Base-by-base conservation (phyloP, 2,888 invertebrate species). In the Tuberolachnus salignus region DNA sequence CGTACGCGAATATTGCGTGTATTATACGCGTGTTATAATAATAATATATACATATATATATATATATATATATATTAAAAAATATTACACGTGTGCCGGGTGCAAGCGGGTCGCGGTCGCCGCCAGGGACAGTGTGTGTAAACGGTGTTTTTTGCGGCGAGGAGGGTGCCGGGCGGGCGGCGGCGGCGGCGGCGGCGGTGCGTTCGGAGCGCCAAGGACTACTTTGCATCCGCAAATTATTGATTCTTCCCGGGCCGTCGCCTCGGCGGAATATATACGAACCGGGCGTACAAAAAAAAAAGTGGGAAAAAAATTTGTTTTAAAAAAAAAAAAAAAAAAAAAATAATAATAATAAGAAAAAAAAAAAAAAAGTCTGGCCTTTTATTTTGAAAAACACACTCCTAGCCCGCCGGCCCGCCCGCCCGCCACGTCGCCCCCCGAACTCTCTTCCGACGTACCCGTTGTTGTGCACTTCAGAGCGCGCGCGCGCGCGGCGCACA, bases 161-260 rank as follows among this genome's bases (percentile, higher is more conserved):
- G n/a, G n/a, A n/a, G n/a, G n/a, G 53, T 53, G 63, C 51, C 34
- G 34, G 3, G 34, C n/a, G 16, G 9, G 46, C 51, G n/a, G 4
- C 51, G 51, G 51, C 51, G 51, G n/a, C 51, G 51, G 51, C 51
- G 51, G 51, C n/a, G n/a, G 51, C 51, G n/a, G 53, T n/a, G 34
- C 14, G 55, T 23, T 19, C 23, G 16, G 4, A 51, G 44, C 14
- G 11, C 21, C 59, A 23, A 55, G 67, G 75, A 75, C 78, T 78
- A 69, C 69, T 78, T 78, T 78, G 78, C 78, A 69, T 78, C 78
- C 78, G 69, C 69, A 69, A 78, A 78, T 78, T 78, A 78, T 78
- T 78, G 78, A 78, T 78, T 78, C 78, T 78, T 78, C 67, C 78
- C 51, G 75, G n/a, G 67, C 78, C 78, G 78, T 75, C 75, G 78